phyloP scores from a whole-genome alignment of 2,888 invertebrate species.

The Biston betularia region DNA sequence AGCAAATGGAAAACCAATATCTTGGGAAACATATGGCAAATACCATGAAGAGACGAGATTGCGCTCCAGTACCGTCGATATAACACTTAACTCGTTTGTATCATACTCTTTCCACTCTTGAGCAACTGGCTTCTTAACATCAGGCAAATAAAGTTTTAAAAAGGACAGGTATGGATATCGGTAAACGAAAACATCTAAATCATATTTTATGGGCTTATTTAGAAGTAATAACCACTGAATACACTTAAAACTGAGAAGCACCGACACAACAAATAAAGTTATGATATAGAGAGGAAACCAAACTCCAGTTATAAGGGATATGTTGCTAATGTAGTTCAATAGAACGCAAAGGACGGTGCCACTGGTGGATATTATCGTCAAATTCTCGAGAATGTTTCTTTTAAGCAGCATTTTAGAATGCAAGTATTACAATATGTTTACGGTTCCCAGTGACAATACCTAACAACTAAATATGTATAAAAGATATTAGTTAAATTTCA shows the following conservation, averaged over 20 bases:
- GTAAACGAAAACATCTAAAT: slow-evolving; percentile 62
- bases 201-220: slow-evolving; percentile 82
- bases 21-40: slow-evolving; percentile 76
- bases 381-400: slow-evolving; percentile 70
- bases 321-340: slow-evolving; percentile 71
- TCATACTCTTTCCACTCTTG: slow-evolving; percentile 71
- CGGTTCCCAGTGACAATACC: too few species aligned
- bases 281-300: slow-evolving; percentile 78
- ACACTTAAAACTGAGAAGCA: slow-evolving; percentile 81
- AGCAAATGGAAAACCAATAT: slow-evolving; percentile 82
- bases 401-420: slow-evolving; percentile 66
- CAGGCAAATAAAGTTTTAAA: slow-evolving; percentile 58
- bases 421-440: too few species aligned
- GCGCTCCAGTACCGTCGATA: slow-evolving; percentile 77
- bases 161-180: slow-evolving; percentile 64
- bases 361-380: slow-evolving; percentile 65
- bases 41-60: slow-evolving; percentile 83
- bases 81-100: slow-evolving; percentile 78
- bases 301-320: slow-evolving; percentile 74
- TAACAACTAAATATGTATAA: too few species aligned
- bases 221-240: slow-evolving; percentile 83
- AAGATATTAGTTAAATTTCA: too few species aligned
- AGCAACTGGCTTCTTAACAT: slow-evolving; percentile 44
- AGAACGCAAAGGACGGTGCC: slow-evolving; percentile 67
- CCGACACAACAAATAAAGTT: slow-evolving; percentile 71